Evolutionary conservation across 2,113 vertebrate genomes (phyloP), one percentile per base, ranked within the genome.

Genomic region (Labeo rohita): DNA sequence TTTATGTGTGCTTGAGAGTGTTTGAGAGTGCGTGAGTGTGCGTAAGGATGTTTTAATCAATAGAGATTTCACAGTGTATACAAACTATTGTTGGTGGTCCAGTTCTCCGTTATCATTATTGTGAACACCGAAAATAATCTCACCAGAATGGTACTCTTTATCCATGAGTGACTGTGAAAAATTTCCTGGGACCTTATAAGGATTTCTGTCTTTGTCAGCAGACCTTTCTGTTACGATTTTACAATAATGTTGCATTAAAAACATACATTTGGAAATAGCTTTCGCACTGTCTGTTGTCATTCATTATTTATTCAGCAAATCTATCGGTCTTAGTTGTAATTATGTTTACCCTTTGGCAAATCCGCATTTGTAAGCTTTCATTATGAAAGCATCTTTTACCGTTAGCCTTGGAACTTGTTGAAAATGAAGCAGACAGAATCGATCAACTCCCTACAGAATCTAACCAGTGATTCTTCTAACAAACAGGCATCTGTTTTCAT

Each of bases 161-260:
- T 82, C 80, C 63, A 82, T 54, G 56, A 80, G 56, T 80, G 63
- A 82, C 80, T 82, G 80, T 70, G 63, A 70, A 66, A 52, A n/a
- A 10, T 54, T 36, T 70, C 4, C 49, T 49, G 61, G n/a, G 61
- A 81, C 61, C n/a, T 39, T 68, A 36, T 34, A 82, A 82, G 43
- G 16, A 68, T 34, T 81, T 78, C 7, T 54, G n/a, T 65, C 39
- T 76, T 52, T 52, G 56, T 85, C 56, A 59, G 28, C 21, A 68
- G 23, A 50, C 15, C 43, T 80, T 63, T 63, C 56, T 61, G 36
- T 65, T 65, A 80, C n/a, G 3, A 70, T 70, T 82, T 82, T 82
- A 52, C 80, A 82, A 54, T n/a, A 21, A 82, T 82, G 80, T 82
- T 82, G 47, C 16, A 82, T 70, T 82, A 52, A 82, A 68, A 7